Percentiles rank a stretch among this genome's conserved stretches.
Evolutionary conservation across 1,140 invertebrate species (phyloP).

Genomic region (Sarcophaga bullata): DNA sequence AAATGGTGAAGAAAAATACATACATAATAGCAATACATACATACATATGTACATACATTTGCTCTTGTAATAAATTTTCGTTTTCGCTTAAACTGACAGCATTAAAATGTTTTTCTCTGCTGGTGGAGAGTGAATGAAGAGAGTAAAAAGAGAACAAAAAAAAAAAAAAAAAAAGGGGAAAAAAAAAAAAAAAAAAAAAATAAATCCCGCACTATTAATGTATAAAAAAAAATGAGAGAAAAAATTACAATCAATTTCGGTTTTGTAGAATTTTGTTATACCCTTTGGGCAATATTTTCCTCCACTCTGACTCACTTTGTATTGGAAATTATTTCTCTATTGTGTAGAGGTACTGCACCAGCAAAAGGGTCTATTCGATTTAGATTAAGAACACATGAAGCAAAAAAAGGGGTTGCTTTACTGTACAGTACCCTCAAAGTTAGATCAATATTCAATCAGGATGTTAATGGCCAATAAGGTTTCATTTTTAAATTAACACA

Average conservation of each 20-base stretch:
- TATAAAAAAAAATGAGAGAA: no score
- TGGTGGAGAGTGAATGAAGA: not conserved
- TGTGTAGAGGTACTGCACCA: not conserved
- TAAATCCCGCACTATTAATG: no score
- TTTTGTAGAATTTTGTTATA: constrained; percentile 4
- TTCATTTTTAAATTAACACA: not conserved
- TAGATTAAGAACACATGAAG: not conserved
- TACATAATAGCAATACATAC: not conserved
- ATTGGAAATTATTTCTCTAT: not conserved
- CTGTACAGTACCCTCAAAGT: not conserved
- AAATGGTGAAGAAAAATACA: not conserved
- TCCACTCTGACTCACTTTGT: not conserved
- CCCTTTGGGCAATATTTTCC: not conserved
- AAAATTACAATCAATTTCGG: not conserved
- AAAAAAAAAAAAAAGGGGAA: no score
- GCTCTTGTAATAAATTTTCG: constrained; percentile 25
- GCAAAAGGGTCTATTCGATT: not conserved
- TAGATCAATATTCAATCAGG: constrained; percentile 2
- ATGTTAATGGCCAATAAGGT: constrained; percentile 9
- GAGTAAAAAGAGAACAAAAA: not conserved
- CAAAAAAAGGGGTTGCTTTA: no score
- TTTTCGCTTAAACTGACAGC: constrained; percentile 26
- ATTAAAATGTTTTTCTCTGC: constrained; percentile 19
- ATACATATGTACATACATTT: not conserved
- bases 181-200: no score